These are phyloP conservation scores for Okamejei kenojei DNA, from an alignment of 2,797 vertebrate species.

Conservation along the genomic window DNA sequence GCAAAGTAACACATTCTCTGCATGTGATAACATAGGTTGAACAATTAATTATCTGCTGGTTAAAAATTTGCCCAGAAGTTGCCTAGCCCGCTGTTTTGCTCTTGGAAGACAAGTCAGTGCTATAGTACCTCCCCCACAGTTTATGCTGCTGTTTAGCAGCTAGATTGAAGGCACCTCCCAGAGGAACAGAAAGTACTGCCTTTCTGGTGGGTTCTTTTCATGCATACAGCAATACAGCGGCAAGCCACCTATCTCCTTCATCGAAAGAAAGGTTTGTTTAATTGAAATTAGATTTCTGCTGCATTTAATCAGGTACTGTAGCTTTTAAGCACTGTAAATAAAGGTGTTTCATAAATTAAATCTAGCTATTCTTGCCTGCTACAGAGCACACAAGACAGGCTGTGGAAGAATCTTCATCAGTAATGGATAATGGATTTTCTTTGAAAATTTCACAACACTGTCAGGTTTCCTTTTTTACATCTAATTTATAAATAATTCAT, in stretches of 20 bases:
- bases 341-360: slow-evolving; percentile 64
- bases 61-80: slow-evolving; percentile 44
- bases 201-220: slow-evolving; percentile 40
- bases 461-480: neutral
- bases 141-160: slow-evolving; percentile 44
- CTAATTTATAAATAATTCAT: neutral
- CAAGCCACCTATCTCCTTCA: slow-evolving; percentile 13
- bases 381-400: slow-evolving; percentile 53
- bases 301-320: neutral
- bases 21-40: slow-evolving; percentile 43
- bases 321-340: slow-evolving; percentile 37
- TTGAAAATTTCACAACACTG: neutral
- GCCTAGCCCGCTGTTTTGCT: slow-evolving; percentile 42
- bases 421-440: slow-evolving; percentile 1
- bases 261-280: neutral
- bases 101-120: slow-evolving; percentile 42
- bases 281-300: slow-evolving; percentile 32
- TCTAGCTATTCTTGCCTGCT: slow-evolving; percentile 66
- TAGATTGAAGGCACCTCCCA: slow-evolving; percentile 48
- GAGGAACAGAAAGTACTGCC: slow-evolving; percentile 10
- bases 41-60: slow-evolving; percentile 44
- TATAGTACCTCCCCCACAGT: slow-evolving; percentile 46
- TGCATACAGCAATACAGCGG: slow-evolving; percentile 31
- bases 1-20: slow-evolving; percentile 39
- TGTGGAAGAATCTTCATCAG: slow-evolving; percentile 40